Conservation (phyloP, 2,888 invertebrate genomes). For the Pseudanteris insignis region DNA sequence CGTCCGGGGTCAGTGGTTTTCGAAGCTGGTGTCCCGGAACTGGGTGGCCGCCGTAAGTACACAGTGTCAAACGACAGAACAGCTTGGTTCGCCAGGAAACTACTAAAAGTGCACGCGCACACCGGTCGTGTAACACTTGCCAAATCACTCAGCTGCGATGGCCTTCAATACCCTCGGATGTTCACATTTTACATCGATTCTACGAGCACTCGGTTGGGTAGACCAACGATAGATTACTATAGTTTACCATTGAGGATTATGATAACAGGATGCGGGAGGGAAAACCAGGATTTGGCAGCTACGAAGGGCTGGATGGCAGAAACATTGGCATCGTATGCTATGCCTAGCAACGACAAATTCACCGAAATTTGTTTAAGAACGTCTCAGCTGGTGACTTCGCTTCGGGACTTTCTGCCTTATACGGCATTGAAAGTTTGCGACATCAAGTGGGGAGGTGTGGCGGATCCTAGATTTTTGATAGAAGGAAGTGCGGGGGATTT, state of each 20-base stretch:
- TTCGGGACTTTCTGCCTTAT: constrained; percentile 80
- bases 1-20: constrained; percentile 76
- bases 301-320: constrained; percentile 88
- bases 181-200: constrained; percentile 90
- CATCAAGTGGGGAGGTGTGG: constrained; percentile 81
- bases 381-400: constrained; percentile 82
- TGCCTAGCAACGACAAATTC: constrained; percentile 83
- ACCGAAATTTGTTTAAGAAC: constrained; percentile 81
- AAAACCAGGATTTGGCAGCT: constrained; percentile 73
- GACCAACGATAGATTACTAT: constrained; percentile 80
- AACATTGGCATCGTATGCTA: constrained; percentile 87
- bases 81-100: constrained; percentile 82
- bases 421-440: constrained; percentile 79
- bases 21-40: constrained; percentile 82
- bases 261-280: constrained; percentile 77
- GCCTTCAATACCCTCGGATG: constrained; percentile 82
- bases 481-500: constrained; percentile 83
- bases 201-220: constrained; percentile 77
- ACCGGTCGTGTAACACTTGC: constrained; percentile 80
- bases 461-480: constrained; percentile 79
- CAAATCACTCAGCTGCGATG: constrained; percentile 79
- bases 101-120: constrained; percentile 79
- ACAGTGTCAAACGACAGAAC: constrained; percentile 83
- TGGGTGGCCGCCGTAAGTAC: constrained; percentile 82
- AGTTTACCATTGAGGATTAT: constrained; percentile 81